Evolutionary conservation across 2,797 vertebrate species (phyloP).

Genomic region (Pseudocheirus occidentalis): DNA sequence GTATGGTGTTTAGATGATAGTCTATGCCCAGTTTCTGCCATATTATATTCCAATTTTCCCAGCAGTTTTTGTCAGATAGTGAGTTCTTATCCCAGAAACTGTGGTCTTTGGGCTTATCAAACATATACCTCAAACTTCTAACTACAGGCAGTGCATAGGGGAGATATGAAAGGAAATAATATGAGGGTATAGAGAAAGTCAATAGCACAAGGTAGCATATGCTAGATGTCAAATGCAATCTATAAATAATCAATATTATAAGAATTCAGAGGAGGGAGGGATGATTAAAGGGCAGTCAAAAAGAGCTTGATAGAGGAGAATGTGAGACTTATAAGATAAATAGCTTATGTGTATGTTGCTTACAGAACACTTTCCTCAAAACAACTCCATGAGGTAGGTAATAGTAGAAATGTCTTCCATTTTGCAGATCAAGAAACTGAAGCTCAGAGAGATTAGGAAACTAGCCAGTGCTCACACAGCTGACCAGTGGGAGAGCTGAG

Average conservation of each 20-base stretch:
- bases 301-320: neutral
- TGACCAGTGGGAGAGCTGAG: too few relatives aligned
- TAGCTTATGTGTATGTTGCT: neutral
- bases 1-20: too few relatives aligned
- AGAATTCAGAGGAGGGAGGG: neutral
- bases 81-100: too few relatives aligned
- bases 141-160: neutral
- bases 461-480: too few relatives aligned
- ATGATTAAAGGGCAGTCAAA: neutral
- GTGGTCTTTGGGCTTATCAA: too few relatives aligned
- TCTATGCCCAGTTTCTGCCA: too few relatives aligned
- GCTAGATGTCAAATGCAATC: neutral
- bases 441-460: too few relatives aligned
- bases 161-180: neutral
- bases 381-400: neutral
- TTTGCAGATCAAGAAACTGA: neutral
- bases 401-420: neutral
- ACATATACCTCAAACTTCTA: neutral
- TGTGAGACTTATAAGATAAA: neutral
- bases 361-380: neutral
- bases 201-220: neutral
- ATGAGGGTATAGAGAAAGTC: neutral
- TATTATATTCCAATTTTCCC: too few relatives aligned
- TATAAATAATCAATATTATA: neutral
- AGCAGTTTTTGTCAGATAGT: too few relatives aligned